Base-by-base conservation (phyloP, 1,140 invertebrate genomes). In the Sitodiplosis mosellana region DNA sequence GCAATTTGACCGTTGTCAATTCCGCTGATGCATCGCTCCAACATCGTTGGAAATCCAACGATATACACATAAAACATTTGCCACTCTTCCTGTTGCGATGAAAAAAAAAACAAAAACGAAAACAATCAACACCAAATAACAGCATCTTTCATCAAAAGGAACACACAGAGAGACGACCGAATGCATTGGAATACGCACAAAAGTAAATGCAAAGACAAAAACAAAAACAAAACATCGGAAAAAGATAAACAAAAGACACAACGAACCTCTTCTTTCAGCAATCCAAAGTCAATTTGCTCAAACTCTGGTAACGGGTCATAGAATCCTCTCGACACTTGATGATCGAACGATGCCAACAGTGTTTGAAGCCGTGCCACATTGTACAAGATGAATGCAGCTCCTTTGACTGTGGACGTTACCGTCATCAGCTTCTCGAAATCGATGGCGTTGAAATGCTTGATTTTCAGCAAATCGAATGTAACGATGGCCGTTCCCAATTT, bases 311-410 rank as follows among this genome's bases (percentile, higher is more conserved):
- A 55, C 19, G 59, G 43, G 33, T 73, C 72, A 59, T 81, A 80
- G 2, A 63, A 55, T 6, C 66, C 66, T 11, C 57, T 54, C 2
- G 51, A 49, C 7, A 74, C 69, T 54, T 67, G 70, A 2, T 67
- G 56, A 37, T 71, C 59, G 58, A 75, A 82, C 48, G 71, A 73
- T 47, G 70, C 64, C 37, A 80, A 62, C 48, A 84, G 69, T 2
- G 73, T 70, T 50, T 73, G 65, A 51, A 83, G 57, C 48, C 81
- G 70, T 0, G 76, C 78, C 57, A 71, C 73, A 55, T 83, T 83
- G 56, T 83, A 83, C n/a, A 83, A 66, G 34, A 81, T 68, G 62
- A 81, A 83, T 33, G 71, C 61, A n/a, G 76, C 72, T 44, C 75
- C 77, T 80, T 56, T 47, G 63, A 64, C 36, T 48, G 15, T 17